Conservation (phyloP, 1,140 invertebrate species). For the Gryllus bimaculatus region DNA sequence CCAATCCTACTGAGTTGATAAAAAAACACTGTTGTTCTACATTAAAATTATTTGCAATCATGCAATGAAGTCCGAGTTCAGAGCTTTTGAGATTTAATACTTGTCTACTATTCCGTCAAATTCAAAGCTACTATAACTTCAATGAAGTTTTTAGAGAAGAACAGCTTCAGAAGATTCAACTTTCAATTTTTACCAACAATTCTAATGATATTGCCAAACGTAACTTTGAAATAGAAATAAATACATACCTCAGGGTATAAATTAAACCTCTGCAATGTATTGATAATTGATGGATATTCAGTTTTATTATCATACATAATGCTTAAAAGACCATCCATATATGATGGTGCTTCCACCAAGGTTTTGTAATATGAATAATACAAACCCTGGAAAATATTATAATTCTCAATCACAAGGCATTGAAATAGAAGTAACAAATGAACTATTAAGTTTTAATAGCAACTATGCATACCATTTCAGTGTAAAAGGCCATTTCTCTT, state of each 20-base stretch:
- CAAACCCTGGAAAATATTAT: conserved; percentile 51
- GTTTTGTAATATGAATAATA: conserved; percentile 84
- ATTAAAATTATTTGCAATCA: no score
- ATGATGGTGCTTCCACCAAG: conserved; percentile 55
- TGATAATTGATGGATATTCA: conserved; percentile 68
- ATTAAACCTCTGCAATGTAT: conserved; percentile 72
- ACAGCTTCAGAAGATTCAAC: no score
- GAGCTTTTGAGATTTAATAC: no score
- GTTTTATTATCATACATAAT: conserved; percentile 66
- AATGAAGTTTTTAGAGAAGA: no score
- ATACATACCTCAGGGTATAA: conserved; percentile 67
- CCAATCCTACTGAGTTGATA: no score
- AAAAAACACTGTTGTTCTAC: no score
- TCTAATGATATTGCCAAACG: no score
- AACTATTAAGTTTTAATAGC: neutral
- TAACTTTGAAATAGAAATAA: conserved; percentile 8
- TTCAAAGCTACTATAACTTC: no score
- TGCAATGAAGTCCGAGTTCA: no score
- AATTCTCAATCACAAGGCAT: neutral
- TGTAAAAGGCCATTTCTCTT: conserved; percentile 69
- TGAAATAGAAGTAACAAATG: neutral
- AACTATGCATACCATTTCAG: conserved; percentile 59
- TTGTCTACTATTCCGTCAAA: no score
- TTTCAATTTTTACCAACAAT: no score
- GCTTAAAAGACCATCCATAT: conserved; percentile 48